phyloP scores from a whole-genome alignment of 2,888 invertebrate species.

The Acrobasis suavella region DNA sequence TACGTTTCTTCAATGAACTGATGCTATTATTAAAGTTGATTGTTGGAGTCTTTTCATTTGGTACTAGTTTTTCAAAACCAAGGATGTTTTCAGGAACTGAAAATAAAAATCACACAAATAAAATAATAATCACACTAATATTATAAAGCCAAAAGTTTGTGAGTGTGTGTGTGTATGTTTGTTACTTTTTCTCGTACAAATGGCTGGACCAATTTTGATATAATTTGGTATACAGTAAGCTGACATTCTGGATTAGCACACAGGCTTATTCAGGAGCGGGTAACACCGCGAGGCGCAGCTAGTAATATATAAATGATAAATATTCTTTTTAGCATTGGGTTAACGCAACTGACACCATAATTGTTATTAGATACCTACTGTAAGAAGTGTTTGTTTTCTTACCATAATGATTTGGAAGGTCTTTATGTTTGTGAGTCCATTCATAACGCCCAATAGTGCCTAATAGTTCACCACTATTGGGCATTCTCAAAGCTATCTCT shows the following conservation, averaged over 20 bases:
- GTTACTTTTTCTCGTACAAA: too few relatives aligned
- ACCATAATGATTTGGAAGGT: slow-evolving; percentile 52
- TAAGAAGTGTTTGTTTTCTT: slow-evolving; percentile 31
- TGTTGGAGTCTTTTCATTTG: background rate
- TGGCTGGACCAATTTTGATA: too few relatives aligned
- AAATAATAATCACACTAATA: background rate
- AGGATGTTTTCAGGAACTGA: slow-evolving; percentile 5
- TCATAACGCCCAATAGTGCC: slow-evolving; percentile 56
- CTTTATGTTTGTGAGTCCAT: slow-evolving; percentile 13
- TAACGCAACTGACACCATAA: too few relatives aligned
- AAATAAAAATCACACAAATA: slow-evolving; percentile 4
- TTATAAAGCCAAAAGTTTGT: too few relatives aligned
- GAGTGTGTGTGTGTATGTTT: too few relatives aligned
- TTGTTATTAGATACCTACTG: too few relatives aligned
- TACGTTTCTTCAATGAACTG: slow-evolving; percentile 12
- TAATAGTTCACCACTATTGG: slow-evolving; percentile 46
- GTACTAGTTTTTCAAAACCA: background rate
- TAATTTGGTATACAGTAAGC: too few relatives aligned
- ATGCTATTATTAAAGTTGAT: background rate
- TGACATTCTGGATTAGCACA: too few relatives aligned
- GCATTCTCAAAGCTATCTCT: slow-evolving; percentile 52
- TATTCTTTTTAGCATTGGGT: too few relatives aligned
- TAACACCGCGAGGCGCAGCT: too few relatives aligned
- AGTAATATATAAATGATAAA: too few relatives aligned
- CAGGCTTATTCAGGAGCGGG: too few relatives aligned